Percentiles rank a stretch among this genome's conserved stretches.
Conservation (phyloP, 2,113 vertebrate genomes). For the Mustela nigripes region DNA sequence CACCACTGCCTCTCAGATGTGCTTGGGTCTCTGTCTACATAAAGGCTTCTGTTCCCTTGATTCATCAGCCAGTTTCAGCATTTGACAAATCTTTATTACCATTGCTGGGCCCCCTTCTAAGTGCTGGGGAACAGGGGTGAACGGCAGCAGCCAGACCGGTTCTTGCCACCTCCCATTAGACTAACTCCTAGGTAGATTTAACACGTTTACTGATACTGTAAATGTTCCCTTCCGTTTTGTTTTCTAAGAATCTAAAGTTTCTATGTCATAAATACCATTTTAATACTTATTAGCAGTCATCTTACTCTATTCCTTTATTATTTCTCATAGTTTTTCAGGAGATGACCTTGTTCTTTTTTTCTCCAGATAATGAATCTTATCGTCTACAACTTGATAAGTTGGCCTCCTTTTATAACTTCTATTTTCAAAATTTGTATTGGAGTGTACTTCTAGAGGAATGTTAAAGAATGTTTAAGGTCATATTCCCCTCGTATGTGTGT, state of each 20-base stretch:
- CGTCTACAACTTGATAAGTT: not conserved
- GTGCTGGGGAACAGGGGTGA: not conserved
- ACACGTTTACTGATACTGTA: not conserved
- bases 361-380: not conserved
- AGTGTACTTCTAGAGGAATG: not conserved
- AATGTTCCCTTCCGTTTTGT: not conserved
- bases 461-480: not conserved
- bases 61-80: not conserved
- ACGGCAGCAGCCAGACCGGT: not conserved
- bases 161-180: not conserved
- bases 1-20: too few species aligned
- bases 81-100: not conserved
- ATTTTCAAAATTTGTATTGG: conserved; percentile 35
- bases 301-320: not conserved
- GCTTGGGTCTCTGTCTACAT: too few species aligned
- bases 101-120: not conserved
- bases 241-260: not conserved
- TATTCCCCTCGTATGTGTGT: not conserved
- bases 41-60: not conserved
- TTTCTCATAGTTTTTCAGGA: not conserved
- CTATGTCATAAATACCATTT: not conserved
- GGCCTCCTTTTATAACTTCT: not conserved
- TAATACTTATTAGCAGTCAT: not conserved
- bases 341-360: not conserved
- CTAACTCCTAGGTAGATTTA: not conserved